Percentiles rank a stretch among this genome's conserved stretches.
phyloP scores from a whole-genome alignment of 1,140 invertebrate species.

The Lepidurus packardi region DNA sequence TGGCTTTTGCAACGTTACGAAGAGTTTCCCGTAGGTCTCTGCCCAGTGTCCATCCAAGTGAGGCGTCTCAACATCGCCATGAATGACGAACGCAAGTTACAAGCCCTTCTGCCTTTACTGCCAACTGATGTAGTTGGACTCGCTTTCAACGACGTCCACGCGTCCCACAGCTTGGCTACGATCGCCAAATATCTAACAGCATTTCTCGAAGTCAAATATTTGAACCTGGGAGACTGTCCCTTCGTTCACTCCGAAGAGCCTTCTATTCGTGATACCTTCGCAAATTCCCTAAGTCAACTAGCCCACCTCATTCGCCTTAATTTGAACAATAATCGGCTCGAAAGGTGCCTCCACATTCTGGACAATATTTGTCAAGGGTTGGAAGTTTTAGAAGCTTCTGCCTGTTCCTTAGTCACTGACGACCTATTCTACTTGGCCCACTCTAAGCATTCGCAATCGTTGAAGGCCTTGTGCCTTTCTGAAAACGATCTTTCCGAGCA shows the following conservation, averaged over 20 bases:
- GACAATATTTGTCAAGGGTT: slow-evolving; percentile 23
- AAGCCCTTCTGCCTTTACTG: slow-evolving; percentile 15
- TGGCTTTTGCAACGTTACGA: slow-evolving; percentile 31
- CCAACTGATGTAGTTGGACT: slow-evolving; percentile 28
- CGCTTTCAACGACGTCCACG: slow-evolving; percentile 25
- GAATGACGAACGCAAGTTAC: slow-evolving; percentile 28
- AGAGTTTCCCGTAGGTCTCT: slow-evolving; percentile 20
- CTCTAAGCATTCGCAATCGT: slow-evolving; percentile 12
- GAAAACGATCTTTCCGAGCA: slow-evolving; percentile 22
- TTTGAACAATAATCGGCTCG: slow-evolving; percentile 29
- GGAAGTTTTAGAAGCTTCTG: slow-evolving; percentile 27
- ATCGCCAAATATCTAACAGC: slow-evolving; percentile 7
- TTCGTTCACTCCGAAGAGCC: slow-evolving; percentile 23
- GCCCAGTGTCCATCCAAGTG: slow-evolving; percentile 27
- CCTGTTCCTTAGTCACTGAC: slow-evolving; percentile 21
- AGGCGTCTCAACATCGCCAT: slow-evolving; percentile 27
- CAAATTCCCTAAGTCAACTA: slow-evolving; percentile 21
- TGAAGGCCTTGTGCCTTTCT: slow-evolving; percentile 25
- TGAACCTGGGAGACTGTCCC: slow-evolving; percentile 28
- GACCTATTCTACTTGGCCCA: slow-evolving; percentile 27
- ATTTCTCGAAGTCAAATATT: slow-evolving; percentile 25
- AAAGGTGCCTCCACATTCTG: background rate
- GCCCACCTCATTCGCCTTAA: slow-evolving; percentile 23
- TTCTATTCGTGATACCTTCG: background rate
- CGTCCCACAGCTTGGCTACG: slow-evolving; percentile 5